A percentile compares a stretch with the other conserved stretches of the same genome.
phyloP scores from a whole-genome alignment of 2,113 vertebrate species.

The Cichladusa arquata region DNA sequence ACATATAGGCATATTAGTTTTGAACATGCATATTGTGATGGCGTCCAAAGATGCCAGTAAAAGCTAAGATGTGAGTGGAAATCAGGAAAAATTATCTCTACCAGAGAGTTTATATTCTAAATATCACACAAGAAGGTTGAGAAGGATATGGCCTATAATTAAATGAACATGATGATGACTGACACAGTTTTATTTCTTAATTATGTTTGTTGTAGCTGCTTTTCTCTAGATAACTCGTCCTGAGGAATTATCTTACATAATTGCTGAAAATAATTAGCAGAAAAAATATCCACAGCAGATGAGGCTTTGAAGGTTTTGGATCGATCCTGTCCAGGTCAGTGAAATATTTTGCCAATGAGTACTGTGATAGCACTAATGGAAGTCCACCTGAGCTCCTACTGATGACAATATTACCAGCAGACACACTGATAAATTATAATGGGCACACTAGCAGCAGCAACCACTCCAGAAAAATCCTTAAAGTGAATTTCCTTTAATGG shows the following conservation, averaged over 20 bases:
- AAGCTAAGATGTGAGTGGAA: background rate
- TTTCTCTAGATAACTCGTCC: background rate
- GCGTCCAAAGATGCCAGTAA: background rate
- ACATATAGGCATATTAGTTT: background rate
- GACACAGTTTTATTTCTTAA: slow-evolving; percentile 31
- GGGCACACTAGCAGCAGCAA: background rate
- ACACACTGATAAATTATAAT: slow-evolving; percentile 58
- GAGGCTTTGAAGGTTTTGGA: slow-evolving; percentile 11
- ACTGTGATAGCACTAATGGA: slow-evolving; percentile 9
- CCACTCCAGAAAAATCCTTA: slow-evolving; percentile 41
- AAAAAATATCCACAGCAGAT: background rate
- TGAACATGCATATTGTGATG: background rate
- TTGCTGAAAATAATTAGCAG: slow-evolving; percentile 36
- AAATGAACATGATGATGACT: slow-evolving; percentile 1
- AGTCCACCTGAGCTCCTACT: slow-evolving; percentile 47
- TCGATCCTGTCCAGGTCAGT: slow-evolving; percentile 4
- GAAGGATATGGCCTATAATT: background rate
- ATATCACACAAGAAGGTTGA: background rate
- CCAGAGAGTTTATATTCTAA: background rate
- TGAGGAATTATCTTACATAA: background rate
- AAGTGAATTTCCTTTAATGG: slow-evolving; percentile 51
- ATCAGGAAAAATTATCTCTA: background rate
- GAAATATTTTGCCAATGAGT: slow-evolving; percentile 26
- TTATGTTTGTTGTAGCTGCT: background rate
- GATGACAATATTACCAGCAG: slow-evolving; percentile 30